A percentile compares a stretch with the other conserved stretches of the same genome.
These are phyloP conservation scores for Corythornis madagascariensis DNA, from an alignment of 2,113 vertebrate genomes.

Conservation along the genomic window DNA sequence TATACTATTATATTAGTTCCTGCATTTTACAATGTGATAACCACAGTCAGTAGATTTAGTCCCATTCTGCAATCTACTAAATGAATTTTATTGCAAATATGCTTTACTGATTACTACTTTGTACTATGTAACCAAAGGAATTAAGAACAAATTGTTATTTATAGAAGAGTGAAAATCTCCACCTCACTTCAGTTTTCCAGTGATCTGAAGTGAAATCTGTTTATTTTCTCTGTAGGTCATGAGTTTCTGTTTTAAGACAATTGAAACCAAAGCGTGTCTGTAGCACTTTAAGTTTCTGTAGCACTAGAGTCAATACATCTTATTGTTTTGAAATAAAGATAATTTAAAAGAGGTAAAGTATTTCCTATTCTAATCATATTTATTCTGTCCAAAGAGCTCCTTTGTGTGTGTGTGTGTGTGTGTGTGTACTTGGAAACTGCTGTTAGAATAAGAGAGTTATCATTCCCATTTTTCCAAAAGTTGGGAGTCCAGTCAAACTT, in stretches of 20 bases:
- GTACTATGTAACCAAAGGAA: background rate
- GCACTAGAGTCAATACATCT: background rate
- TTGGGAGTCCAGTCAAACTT: background rate
- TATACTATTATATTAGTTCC: background rate
- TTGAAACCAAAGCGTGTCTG: background rate
- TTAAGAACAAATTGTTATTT: background rate
- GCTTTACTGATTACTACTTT: slow-evolving; percentile 31
- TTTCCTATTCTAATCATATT: background rate
- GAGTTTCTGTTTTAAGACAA: background rate
- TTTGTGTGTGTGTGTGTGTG: background rate
- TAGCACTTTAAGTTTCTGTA: background rate
- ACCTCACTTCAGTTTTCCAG: background rate
- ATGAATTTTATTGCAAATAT: slow-evolving; percentile 25
- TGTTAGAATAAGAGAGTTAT: background rate
- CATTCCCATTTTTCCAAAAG: background rate
- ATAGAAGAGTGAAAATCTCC: background rate
- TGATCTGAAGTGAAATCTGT: background rate
- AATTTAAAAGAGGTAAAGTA: background rate
- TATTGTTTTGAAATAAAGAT: background rate
- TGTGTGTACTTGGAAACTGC: background rate
- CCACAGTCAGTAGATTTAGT: slow-evolving; percentile 24
- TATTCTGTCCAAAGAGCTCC: background rate
- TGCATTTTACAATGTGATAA: background rate
- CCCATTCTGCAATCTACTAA: slow-evolving; percentile 36
- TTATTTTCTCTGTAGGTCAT: background rate